phyloP scores from a whole-genome alignment of 2,113 vertebrate species.

The Tachysurus fulvidraco region DNA sequence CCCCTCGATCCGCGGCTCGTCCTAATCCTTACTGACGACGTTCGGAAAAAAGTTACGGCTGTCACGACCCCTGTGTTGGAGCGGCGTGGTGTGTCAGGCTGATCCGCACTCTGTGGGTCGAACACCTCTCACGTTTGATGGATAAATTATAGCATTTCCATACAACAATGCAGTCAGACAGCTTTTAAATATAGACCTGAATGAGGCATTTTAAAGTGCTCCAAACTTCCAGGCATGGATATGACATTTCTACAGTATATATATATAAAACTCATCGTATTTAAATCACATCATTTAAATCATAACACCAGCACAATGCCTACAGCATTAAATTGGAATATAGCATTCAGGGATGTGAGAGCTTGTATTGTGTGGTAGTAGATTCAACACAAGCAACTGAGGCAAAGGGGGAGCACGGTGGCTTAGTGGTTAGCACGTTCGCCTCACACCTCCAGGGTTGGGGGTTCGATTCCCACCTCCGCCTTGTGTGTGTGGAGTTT shows the following conservation, averaged over 20 bases:
- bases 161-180: neutral
- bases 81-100: neutral
- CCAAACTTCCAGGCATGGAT: neutral
- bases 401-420: no score
- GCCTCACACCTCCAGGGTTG: no score
- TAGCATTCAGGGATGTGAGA: neutral
- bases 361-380: neutral
- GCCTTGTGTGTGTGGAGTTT: no score
- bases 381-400: neutral
- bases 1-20: neutral
- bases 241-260: neutral
- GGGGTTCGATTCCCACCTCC: no score
- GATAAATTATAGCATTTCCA: neutral
- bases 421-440: no score
- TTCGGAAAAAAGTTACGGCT: neutral
- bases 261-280: neutral
- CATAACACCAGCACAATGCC: neutral
- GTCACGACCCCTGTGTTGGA: neutral
- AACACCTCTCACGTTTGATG: neutral
- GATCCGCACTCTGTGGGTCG: neutral
- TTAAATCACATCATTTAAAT: neutral
- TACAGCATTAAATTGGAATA: neutral
- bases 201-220: neutral
- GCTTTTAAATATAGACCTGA: neutral
- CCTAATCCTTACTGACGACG: neutral